A percentile compares a stretch with the other conserved stretches of the same genome.
Evolutionary conservation across 2,888 invertebrate species (phyloP).

Genomic region (Pyrgus malvae): DNA sequence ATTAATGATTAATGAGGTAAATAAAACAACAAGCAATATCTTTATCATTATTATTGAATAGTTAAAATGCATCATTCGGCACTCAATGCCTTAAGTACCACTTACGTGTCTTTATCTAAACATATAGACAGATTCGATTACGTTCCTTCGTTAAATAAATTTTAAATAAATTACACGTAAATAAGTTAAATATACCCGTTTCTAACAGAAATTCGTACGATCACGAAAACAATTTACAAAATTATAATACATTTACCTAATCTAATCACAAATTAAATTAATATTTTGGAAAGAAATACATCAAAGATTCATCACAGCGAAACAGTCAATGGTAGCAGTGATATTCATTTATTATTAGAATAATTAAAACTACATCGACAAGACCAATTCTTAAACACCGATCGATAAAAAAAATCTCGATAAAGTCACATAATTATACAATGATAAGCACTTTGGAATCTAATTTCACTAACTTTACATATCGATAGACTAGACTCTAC

Average conservation of each 20-base stretch:
- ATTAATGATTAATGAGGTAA: too few relatives aligned
- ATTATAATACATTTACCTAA: conserved; percentile 23
- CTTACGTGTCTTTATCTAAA: conserved; percentile 64
- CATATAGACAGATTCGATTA: conserved; percentile 53
- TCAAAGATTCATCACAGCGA: conserved; percentile 30
- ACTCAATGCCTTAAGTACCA: conserved; percentile 46
- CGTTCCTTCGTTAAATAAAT: conserved; percentile 43
- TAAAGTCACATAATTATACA: conserved; percentile 58
- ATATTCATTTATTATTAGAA: conserved; percentile 35
- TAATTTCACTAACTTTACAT: conserved; percentile 63
- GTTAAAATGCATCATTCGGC: conserved; percentile 66
- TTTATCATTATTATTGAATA: conserved; percentile 63
- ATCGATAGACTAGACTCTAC: conserved; percentile 60
- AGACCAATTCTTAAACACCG: conserved; percentile 53
- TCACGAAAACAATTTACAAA: conserved; percentile 19
- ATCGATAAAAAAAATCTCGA: conserved; percentile 52
- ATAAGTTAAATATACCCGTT: conserved; percentile 37
- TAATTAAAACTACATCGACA: conserved; percentile 47
- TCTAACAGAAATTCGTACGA: conserved; percentile 35
- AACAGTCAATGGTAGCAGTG: conserved; percentile 36
- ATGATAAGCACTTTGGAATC: conserved; percentile 73
- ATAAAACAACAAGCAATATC: conserved; percentile 43
- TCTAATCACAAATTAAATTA: conserved; percentile 19
- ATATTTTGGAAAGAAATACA: conserved; percentile 24
- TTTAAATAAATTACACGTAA: conserved; percentile 37